Percentiles rank a stretch among this genome's conserved stretches.
These are phyloP conservation scores for Melanotaenia maccullochi DNA, from an alignment of 2,797 vertebrate species.

Conservation along the genomic window DNA sequence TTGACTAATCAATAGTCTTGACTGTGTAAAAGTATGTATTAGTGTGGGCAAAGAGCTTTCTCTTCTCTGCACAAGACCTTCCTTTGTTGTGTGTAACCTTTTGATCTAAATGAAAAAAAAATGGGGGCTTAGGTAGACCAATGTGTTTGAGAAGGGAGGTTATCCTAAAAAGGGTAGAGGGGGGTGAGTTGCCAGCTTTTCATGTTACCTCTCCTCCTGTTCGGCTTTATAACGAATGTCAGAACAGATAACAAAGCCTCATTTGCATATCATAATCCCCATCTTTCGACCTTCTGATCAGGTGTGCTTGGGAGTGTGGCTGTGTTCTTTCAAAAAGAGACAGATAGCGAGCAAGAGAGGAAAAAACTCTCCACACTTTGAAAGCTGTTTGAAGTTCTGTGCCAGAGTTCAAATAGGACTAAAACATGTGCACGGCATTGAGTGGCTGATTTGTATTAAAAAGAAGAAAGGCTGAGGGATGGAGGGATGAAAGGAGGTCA, in stretches of 20 bases:
- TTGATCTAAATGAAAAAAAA: constrained; percentile 72
- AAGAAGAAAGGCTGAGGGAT: constrained; percentile 70
- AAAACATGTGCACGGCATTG: constrained; percentile 78
- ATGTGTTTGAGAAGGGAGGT: constrained; percentile 60
- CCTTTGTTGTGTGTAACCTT: constrained; percentile 80
- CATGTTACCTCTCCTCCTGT: constrained; percentile 66
- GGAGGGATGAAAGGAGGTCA: constrained; percentile 77
- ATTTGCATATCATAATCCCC: constrained; percentile 83
- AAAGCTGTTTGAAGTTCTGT: constrained; percentile 81
- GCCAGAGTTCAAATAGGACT: constrained; percentile 81
- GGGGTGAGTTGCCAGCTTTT: constrained; percentile 68
- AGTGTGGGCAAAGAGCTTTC: constrained; percentile 48
- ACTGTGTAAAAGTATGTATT: constrained; percentile 57
- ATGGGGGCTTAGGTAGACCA: constrained; percentile 58
- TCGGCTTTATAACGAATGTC: constrained; percentile 78
- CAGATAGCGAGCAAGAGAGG: constrained; percentile 44
- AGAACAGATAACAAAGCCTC: constrained; percentile 76
- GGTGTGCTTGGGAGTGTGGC: constrained; percentile 72
- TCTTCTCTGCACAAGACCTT: constrained; percentile 62
- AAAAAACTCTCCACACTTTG: constrained; percentile 69
- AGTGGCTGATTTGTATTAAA: constrained; percentile 80
- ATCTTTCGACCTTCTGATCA: constrained; percentile 79
- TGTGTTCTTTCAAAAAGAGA: constrained; percentile 70
- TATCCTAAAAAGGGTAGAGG: constrained; percentile 56
- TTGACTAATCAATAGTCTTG: constrained; percentile 58